Conservation (phyloP, 2,797 vertebrate species). For the Chlorospingus semifuscus region DNA sequence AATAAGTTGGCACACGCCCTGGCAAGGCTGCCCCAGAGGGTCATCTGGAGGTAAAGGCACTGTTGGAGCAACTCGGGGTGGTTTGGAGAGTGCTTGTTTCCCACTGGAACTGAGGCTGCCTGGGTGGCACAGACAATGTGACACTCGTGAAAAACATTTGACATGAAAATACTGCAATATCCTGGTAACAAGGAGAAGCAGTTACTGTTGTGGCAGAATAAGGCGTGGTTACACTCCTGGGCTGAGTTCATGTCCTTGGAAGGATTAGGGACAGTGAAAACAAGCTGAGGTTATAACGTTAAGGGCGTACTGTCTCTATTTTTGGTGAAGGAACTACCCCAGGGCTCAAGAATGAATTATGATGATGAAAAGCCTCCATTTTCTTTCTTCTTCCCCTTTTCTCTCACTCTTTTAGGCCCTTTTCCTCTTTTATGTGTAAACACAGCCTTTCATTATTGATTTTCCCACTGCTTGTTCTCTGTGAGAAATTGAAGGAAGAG, state of each 20-base stretch:
- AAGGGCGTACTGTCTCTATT: neutral
- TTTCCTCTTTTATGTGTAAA: neutral
- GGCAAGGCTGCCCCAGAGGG: constrained; percentile 88
- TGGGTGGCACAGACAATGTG: neutral
- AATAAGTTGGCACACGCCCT: constrained; percentile 91
- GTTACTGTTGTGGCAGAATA: neutral
- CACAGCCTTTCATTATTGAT: neutral
- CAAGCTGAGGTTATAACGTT: neutral
- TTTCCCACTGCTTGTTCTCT: neutral
- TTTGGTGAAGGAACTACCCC: neutral
- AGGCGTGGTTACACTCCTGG: neutral
- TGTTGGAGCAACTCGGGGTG: neutral
- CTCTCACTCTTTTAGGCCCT: neutral
- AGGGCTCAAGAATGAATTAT: neutral
- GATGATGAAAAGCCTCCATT: neutral
- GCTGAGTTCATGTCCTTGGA: neutral
- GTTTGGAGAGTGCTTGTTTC: neutral
- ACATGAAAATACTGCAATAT: neutral
- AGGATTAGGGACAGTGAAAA: neutral
- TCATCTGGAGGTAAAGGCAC: constrained; percentile 92
- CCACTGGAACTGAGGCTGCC: neutral
- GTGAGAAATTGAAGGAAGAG: neutral
- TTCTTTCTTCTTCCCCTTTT: neutral
- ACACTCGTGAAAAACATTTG: neutral
- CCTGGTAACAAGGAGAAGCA: neutral